These are phyloP conservation scores for Cactoblastis cactorum DNA, from an alignment of 2,888 invertebrate species.

Conservation along the genomic window DNA sequence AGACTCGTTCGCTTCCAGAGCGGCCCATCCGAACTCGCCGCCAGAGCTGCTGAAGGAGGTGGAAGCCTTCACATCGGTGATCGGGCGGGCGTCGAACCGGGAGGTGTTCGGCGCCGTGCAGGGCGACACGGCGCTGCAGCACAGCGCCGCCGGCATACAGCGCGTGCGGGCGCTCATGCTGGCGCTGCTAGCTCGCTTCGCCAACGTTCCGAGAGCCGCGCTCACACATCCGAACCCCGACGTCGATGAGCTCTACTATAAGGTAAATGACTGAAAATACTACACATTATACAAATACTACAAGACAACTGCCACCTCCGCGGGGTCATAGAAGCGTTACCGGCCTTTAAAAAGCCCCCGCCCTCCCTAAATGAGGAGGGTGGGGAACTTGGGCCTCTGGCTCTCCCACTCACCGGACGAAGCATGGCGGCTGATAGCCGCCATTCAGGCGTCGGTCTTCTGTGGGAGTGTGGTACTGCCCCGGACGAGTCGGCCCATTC, in stretches of 20 bases:
- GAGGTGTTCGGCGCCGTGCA: slow-evolving; percentile 51
- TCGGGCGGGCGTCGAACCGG: slow-evolving; percentile 83
- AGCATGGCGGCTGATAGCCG: too few species aligned
- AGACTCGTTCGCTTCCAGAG: slow-evolving; percentile 32
- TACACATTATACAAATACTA: too few species aligned
- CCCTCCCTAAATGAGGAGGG: too few species aligned
- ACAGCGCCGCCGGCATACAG: slow-evolving; percentile 79
- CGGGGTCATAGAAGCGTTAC: too few species aligned
- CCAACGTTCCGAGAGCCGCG: slow-evolving; percentile 43
- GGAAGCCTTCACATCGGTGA: slow-evolving; percentile 86
- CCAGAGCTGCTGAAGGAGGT: slow-evolving; percentile 85
- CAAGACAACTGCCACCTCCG: too few species aligned
- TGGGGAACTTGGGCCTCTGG: too few species aligned
- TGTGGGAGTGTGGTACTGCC: too few species aligned
- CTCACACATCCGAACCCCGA: slow-evolving; percentile 22
- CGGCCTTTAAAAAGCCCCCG: too few species aligned
- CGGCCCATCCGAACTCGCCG: slow-evolving; percentile 80
- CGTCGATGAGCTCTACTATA: slow-evolving; percentile 44
- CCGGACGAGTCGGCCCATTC: too few species aligned
- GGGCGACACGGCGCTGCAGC: slow-evolving; percentile 55
- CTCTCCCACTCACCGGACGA: too few species aligned
- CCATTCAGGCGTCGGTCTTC: too few species aligned
- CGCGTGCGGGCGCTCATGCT: slow-evolving; percentile 88
- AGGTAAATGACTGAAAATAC: too few species aligned
- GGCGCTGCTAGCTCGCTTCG: slow-evolving; percentile 85